Evolutionary conservation across 2,113 vertebrate genomes (phyloP).

Genomic region (Rhadina sibilatrix): DNA sequence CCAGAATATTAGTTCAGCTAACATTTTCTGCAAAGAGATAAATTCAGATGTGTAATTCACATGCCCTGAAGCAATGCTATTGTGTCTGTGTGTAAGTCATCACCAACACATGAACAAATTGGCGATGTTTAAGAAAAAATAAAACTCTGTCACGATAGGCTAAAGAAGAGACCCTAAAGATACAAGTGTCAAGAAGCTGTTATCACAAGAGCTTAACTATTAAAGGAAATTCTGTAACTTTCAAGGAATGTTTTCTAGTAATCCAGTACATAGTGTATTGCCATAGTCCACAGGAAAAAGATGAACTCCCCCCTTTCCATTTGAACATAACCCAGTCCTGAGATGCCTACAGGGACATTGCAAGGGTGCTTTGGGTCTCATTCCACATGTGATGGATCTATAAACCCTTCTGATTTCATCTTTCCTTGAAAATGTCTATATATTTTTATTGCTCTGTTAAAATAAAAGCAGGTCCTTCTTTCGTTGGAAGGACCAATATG

Average conservation of each 20-base stretch:
- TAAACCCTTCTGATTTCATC: neutral
- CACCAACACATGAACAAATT: neutral
- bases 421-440: neutral
- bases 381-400: neutral
- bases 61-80: neutral
- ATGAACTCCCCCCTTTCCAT: neutral
- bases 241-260: neutral
- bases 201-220: neutral
- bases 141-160: neutral
- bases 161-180: neutral
- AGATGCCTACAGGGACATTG: neutral
- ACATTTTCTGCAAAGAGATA: neutral
- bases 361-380: neutral
- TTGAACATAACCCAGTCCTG: neutral
- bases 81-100: neutral
- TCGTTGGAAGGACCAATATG: neutral
- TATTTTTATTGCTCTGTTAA: neutral
- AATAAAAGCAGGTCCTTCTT: neutral
- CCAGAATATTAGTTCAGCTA: neutral
- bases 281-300: neutral
- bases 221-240: neutral
- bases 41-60: fast-evolving
- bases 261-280: neutral
- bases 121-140: fast-evolving
- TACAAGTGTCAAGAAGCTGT: neutral